Base-by-base conservation (phyloP, 1,140 invertebrate species). In the Paraescarpia echinospica region DNA sequence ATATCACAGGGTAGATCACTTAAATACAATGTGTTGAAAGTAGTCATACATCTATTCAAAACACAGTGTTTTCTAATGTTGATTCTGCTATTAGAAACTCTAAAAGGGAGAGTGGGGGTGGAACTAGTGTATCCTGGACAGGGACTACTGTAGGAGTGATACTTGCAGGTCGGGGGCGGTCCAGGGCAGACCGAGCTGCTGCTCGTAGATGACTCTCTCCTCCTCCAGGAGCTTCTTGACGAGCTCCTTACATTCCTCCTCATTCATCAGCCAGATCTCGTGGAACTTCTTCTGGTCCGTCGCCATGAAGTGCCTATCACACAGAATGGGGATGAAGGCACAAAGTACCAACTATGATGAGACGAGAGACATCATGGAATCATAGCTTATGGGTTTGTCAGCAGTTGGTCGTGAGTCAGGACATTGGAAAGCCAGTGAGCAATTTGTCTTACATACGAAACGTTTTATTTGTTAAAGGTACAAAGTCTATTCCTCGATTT, bases 231-330 rank as follows among this genome's bases (percentile, higher is more conserved):
- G 96, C 93, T 97, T 96, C 5, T 96, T 94, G 0, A 97, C 93
- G 8, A 97, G 94, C 22, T 96, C 95, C 90, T 97, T 96, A 0
- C 97, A 97, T 93, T 96, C 97, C 88, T 97, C 96, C 90, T 96
- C 96, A 95, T 98, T 98, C 96, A 98, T 97, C 41, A 97, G 96
- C 97, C 97, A 97, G 92, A 97, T 94, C 93, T 97, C 95, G 89
- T 96, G 94, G 94, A 97, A 96, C 94, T 96, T 96, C 93, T 96
- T 95, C 93, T 95, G 96, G 95, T 97, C 97, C 1, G 96, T 96
- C 9, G 94, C 94, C 27, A 97, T 96, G 97, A 98, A 95, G 97
- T 97, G 94, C 97, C 96, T 90, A 97, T 96, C 95, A 98, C 97
- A 27, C 95, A 95, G 94, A 98, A 90, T 22, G 4, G 90, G 34